phyloP scores from a whole-genome alignment of 2,113 vertebrate species.

The Rhinichthys klamathensis region DNA sequence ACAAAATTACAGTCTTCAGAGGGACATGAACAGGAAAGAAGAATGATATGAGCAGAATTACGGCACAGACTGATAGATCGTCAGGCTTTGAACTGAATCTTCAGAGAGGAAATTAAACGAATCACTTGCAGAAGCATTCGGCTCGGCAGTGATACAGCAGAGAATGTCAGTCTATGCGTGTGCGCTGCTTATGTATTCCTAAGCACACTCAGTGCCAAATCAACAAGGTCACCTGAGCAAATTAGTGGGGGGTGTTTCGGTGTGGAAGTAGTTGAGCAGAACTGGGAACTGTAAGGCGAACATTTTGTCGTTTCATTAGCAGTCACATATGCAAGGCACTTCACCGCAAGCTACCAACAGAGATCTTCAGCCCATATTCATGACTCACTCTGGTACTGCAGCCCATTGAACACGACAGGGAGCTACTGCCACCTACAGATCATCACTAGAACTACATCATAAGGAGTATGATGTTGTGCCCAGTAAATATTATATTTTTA shows the following conservation, averaged over 20 bases:
- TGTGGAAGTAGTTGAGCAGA: neutral
- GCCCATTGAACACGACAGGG: neutral
- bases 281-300: constrained; percentile 5
- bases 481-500: neutral
- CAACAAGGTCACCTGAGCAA: constrained; percentile 7
- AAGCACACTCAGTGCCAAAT: neutral
- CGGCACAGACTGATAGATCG: neutral
- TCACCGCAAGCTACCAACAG: constrained; percentile 45
- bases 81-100: constrained; percentile 13
- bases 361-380: constrained; percentile 48
- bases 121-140: constrained; percentile 8
- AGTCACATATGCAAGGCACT: constrained; percentile 54
- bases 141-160: neutral
- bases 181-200: neutral
- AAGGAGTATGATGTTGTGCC: neutral
- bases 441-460: neutral
- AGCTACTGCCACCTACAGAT: constrained; percentile 53
- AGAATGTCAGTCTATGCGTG: neutral
- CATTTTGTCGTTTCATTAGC: constrained; percentile 48
- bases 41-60: constrained; percentile 8
- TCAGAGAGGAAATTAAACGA: constrained; percentile 9
- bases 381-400: constrained; percentile 47
- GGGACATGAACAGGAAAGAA: neutral
- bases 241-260: neutral
- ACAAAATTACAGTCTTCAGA: neutral